phyloP scores from a whole-genome alignment of 2,888 invertebrate genomes.

The Caenorhabditis panamensis region DNA sequence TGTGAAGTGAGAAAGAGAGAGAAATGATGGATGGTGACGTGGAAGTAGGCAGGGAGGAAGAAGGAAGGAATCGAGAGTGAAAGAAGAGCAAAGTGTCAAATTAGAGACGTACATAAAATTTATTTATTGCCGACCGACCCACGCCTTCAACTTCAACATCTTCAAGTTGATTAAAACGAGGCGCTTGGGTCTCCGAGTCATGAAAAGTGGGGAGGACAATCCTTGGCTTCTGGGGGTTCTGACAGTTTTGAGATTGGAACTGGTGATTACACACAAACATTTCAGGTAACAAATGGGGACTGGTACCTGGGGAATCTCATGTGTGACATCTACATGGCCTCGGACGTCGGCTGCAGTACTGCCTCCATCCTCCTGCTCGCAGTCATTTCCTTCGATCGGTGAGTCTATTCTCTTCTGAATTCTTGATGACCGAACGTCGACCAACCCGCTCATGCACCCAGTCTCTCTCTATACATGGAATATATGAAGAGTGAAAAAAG shows the following conservation, averaged over 20 bases:
- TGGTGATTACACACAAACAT: no score
- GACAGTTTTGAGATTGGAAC: no score
- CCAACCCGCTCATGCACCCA: background rate
- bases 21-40: slow-evolving; percentile 43
- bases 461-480: background rate
- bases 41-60: background rate
- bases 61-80: slow-evolving; percentile 8
- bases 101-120: slow-evolving; percentile 27
- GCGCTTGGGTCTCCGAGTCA: background rate
- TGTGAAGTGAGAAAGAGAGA: slow-evolving; percentile 19
- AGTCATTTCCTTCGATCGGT: slow-evolving; percentile 84
- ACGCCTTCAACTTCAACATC: slow-evolving; percentile 16
- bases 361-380: slow-evolving; percentile 84
- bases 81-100: slow-evolving; percentile 36
- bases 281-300: slow-evolving; percentile 82
- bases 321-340: slow-evolving; percentile 83
- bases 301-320: slow-evolving; percentile 83
- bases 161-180: slow-evolving; percentile 52
- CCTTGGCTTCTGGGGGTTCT: background rate
- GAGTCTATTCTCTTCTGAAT: slow-evolving; percentile 11
- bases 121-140: slow-evolving; percentile 47
- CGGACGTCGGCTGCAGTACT: slow-evolving; percentile 83
- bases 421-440: background rate
- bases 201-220: background rate
- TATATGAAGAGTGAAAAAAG: background rate